Evolutionary conservation across 2,888 invertebrate genomes (phyloP).

Genomic region (Sialis fuliginosa): DNA sequence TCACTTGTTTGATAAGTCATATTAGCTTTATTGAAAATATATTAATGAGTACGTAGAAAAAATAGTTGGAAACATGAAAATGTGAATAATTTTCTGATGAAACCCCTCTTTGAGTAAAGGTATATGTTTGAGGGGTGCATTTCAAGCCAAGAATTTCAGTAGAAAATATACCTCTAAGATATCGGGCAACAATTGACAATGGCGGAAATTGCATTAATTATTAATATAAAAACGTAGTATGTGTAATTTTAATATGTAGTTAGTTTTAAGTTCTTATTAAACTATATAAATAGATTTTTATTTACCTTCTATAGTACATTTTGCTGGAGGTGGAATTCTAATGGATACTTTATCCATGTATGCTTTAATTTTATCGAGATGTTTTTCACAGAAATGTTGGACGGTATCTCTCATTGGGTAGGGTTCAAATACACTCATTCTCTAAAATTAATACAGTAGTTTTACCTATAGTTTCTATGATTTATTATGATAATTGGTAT

Average conservation of each 20-base stretch:
- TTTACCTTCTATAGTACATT: slow-evolving; percentile 83
- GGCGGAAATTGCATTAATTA: no score
- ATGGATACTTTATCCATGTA: slow-evolving; percentile 80
- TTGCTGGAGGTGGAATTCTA: slow-evolving; percentile 75
- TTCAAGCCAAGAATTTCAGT: no score
- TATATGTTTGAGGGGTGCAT: no score
- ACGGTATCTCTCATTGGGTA: slow-evolving; percentile 85
- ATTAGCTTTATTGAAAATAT: no score
- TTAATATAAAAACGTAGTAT: no score
- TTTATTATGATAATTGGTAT: not conserved
- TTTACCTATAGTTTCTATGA: not conserved
- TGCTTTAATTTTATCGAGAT: slow-evolving; percentile 74
- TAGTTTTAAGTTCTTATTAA: not conserved
- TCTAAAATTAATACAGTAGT: slow-evolving; percentile 21
- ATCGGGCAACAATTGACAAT: no score
- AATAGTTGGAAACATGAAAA: no score
- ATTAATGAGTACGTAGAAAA: no score
- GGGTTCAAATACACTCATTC: slow-evolving; percentile 76
- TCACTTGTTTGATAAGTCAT: no score
- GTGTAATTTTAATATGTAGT: not conserved
- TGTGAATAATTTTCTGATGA: no score
- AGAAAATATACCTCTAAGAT: no score
- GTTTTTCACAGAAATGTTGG: slow-evolving; percentile 92
- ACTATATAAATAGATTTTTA: slow-evolving; percentile 2
- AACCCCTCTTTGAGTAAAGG: no score